Evolutionary conservation across 2,888 invertebrate species (phyloP).

Genomic region (Drosophila rellima): DNA sequence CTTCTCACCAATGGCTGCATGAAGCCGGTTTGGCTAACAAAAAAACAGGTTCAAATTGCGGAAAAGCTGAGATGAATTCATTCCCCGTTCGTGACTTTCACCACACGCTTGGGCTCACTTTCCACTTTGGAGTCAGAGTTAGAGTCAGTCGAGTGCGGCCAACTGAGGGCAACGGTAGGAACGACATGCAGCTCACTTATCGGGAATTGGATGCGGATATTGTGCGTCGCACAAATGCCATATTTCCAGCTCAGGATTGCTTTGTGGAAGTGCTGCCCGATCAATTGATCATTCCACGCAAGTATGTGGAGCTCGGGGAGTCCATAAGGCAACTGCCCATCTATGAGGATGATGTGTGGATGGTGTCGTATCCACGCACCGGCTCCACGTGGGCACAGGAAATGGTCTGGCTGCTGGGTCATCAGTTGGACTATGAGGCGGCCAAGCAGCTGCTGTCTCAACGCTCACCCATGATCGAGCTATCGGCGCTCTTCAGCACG

Average conservation of each 20-base stretch:
- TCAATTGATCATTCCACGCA: conserved; percentile 89
- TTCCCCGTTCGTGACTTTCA: conserved; percentile 73
- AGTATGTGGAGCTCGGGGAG: conserved; percentile 89
- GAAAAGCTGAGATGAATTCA: conserved; percentile 40
- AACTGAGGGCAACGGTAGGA: conserved; percentile 27
- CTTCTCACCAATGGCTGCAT: conserved; percentile 26
- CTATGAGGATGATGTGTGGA: conserved; percentile 92
- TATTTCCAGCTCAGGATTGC: conserved; percentile 90
- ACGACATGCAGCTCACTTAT: conserved; percentile 84
- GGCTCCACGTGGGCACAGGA: conserved; percentile 98
- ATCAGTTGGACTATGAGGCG: conserved; percentile 91
- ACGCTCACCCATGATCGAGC: conserved; percentile 92
- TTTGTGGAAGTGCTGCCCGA: conserved; percentile 92
- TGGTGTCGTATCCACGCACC: conserved; percentile 95
- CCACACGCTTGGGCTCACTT: conserved; percentile 54
- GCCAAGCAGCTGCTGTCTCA: conserved; percentile 88
- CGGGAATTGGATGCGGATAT: conserved; percentile 88
- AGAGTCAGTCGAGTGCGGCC: conserved; percentile 45
- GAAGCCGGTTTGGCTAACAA: conserved; percentile 30
- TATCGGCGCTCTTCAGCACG: conserved; percentile 88
- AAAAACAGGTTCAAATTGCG: conserved; percentile 53
- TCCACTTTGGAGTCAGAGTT: conserved; percentile 24
- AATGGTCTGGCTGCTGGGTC: conserved; percentile 95
- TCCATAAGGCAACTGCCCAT: conserved; percentile 91
- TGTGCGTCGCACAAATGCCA: conserved; percentile 88